Evolutionary conservation across 2,113 vertebrate species (phyloP).

Genomic region (Engraulis encrasicolus): DNA sequence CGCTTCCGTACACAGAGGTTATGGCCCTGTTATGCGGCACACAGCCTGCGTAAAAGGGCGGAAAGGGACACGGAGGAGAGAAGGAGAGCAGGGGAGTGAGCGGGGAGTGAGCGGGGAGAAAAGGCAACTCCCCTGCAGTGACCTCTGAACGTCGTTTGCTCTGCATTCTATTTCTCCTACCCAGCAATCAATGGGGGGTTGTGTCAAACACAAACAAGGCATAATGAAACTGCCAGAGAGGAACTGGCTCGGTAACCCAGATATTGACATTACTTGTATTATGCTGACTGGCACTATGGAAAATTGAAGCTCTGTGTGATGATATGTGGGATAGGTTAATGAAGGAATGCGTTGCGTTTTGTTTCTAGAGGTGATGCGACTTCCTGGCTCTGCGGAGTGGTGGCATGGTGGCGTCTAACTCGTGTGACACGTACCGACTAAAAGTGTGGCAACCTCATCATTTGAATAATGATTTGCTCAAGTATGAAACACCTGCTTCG

Average conservation of each 20-base stretch:
- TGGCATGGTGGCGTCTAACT: neutral
- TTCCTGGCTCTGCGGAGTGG: neutral
- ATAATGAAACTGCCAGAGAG: constrained; percentile 21
- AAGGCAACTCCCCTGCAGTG: constrained; percentile 36
- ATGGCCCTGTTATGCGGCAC: constrained; percentile 44
- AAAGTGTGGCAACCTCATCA: neutral
- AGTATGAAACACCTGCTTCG: constrained; percentile 50
- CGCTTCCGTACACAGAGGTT: constrained; percentile 47
- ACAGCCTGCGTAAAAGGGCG: constrained; percentile 42
- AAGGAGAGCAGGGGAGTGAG: no score
- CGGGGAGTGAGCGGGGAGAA: no score
- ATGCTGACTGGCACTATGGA: neutral
- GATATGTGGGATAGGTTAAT: constrained; percentile 11
- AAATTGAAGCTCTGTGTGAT: neutral
- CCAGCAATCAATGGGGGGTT: constrained; percentile 28
- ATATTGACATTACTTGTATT: constrained; percentile 16
- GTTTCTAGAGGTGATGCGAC: neutral
- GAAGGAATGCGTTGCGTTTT: constrained; percentile 8
- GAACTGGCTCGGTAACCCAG: constrained; percentile 12
- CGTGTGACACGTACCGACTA: neutral
- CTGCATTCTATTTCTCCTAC: constrained; percentile 6
- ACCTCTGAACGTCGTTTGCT: constrained; percentile 15
- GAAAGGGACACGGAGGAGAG: constrained; percentile 48
- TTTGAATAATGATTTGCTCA: constrained; percentile 48
- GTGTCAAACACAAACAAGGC: constrained; percentile 25